These are phyloP conservation scores for Ciconia stormi DNA, from an alignment of 2,113 vertebrate genomes.

Conservation along the genomic window DNA sequence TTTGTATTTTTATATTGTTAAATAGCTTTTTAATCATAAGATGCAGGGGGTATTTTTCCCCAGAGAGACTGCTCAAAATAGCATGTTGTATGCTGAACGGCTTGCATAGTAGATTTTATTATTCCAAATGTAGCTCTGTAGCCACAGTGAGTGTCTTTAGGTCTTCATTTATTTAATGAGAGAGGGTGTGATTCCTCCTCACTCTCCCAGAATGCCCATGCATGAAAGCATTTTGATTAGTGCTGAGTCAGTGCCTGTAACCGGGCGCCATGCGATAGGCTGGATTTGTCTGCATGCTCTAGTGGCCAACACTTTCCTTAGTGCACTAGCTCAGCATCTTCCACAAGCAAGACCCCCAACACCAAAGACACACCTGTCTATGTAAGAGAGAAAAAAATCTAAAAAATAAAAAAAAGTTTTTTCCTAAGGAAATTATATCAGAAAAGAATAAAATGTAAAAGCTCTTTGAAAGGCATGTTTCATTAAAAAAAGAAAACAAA, in stretches of 20 bases:
- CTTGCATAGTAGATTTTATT: background rate
- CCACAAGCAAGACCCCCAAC: background rate
- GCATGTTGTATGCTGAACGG: background rate
- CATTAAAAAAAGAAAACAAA: background rate
- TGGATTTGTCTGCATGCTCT: background rate
- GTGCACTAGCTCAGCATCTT: background rate
- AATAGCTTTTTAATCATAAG: constrained; percentile 47
- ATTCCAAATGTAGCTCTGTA: background rate
- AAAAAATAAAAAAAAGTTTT: background rate
- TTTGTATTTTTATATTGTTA: constrained; percentile 54
- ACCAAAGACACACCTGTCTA: background rate
- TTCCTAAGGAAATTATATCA: background rate
- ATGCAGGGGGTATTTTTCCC: constrained; percentile 9
- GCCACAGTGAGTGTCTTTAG: constrained; percentile 10
- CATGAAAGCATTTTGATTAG: constrained; percentile 9
- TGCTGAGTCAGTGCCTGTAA: constrained; percentile 9
- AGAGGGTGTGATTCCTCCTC: constrained; percentile 20
- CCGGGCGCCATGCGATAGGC: background rate
- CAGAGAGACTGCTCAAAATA: background rate
- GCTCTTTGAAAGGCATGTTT: background rate
- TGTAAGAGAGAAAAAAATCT: background rate
- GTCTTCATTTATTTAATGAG: background rate
- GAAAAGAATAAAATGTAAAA: background rate
- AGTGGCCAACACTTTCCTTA: background rate
- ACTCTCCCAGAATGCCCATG: background rate